phyloP scores from a whole-genome alignment of 1,140 invertebrate genomes.

The Atta texana region DNA sequence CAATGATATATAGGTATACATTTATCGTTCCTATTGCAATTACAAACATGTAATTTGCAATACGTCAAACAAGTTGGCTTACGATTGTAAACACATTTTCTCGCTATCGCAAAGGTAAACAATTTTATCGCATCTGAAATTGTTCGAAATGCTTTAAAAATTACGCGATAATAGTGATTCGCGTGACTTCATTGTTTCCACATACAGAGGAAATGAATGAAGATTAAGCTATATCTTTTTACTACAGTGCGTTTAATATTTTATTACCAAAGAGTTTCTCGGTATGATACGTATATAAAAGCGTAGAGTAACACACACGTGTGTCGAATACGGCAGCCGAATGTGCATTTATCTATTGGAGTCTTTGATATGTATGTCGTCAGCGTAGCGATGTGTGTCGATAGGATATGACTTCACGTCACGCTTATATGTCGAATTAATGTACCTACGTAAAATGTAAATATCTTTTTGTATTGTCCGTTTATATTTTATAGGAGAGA shows the following conservation, averaged over 20 bases:
- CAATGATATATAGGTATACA: conserved; percentile 5
- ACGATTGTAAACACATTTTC: neutral
- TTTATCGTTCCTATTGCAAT: conserved; percentile 43
- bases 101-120: conserved; percentile 5
- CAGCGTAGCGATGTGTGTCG: neutral
- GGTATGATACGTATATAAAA: conserved; percentile 54
- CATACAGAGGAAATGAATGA: conserved; percentile 22
- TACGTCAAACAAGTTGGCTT: neutral
- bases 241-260: conserved; percentile 21
- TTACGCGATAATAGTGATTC: conserved; percentile 23
- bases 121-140: conserved; percentile 35
- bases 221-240: conserved; percentile 2
- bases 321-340: conserved; percentile 38
- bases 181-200: conserved; percentile 7
- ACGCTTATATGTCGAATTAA: conserved; percentile 49
- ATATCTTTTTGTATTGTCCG: conserved; percentile 72
- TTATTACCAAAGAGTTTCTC: conserved; percentile 72
- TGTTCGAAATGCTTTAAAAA: conserved; percentile 16
- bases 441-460: conserved; percentile 67
- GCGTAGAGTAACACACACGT: conserved; percentile 21
- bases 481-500: conserved; percentile 59
- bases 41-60: conserved; percentile 25
- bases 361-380: conserved; percentile 21
- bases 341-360: conserved; percentile 44
- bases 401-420: neutral